Conservation (phyloP, 1,140 invertebrate species). For the Drosophila saltans region DNA sequence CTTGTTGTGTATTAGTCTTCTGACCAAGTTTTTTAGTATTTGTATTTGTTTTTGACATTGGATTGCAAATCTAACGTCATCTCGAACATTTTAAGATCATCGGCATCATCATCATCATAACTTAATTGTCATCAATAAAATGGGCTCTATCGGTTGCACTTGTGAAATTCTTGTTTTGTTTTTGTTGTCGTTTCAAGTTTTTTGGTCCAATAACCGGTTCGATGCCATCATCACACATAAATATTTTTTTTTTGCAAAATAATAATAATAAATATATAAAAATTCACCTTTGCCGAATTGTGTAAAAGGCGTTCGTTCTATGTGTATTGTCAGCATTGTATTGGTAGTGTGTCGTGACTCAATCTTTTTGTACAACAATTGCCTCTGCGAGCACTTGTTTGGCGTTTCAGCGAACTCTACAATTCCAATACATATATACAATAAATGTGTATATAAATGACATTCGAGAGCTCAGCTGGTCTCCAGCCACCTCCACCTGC, state of each 20-base stretch:
- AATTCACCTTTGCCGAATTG: slow-evolving; percentile 54
- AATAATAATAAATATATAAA: slow-evolving; percentile 27
- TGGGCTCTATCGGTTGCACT: not conserved
- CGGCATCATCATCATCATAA: not conserved
- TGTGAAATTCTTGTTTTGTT: slow-evolving; percentile 4
- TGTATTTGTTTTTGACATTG: not conserved
- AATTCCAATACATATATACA: not conserved
- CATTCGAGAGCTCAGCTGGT: slow-evolving; percentile 52
- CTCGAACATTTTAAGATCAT: slow-evolving; percentile 8
- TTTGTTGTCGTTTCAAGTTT: slow-evolving; percentile 38
- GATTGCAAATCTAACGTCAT: slow-evolving; percentile 8
- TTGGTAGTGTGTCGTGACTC: slow-evolving; percentile 22
- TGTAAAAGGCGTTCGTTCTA: slow-evolving; percentile 39
- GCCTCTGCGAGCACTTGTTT: slow-evolving; percentile 56
- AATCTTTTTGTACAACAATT: slow-evolving; percentile 43
- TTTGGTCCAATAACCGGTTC: slow-evolving; percentile 59
- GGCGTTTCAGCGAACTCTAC: slow-evolving; percentile 71
- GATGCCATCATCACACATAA: slow-evolving; percentile 66
- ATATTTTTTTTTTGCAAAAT: slow-evolving; percentile 60
- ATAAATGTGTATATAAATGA: slow-evolving; percentile 22
- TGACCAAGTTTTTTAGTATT: not conserved
- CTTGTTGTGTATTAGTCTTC: not conserved
- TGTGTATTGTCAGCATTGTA: not conserved
- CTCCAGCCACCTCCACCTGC: not conserved
- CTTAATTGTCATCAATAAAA: not conserved